Evolutionary conservation across 2,797 vertebrate species (phyloP), one percentile per base, ranked within the genome.

Genomic region (Poecile montanus): DNA sequence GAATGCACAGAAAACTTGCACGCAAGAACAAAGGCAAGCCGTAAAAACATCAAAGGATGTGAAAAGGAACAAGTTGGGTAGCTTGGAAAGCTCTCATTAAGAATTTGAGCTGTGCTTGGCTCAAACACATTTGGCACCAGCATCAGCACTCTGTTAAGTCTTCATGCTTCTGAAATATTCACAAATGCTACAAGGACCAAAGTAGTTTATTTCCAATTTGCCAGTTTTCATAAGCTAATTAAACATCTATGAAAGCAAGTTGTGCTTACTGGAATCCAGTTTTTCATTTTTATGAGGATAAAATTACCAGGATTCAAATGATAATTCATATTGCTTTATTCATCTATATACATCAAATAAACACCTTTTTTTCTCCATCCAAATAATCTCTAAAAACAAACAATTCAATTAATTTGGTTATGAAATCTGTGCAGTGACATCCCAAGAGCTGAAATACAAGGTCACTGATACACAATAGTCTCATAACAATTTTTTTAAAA

Each of bases 71-170:
- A 89, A 9, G 32, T 3, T 77, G 77, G 85, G 68, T 74, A 94
- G 76, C 66, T 67, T 92, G 70, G 82, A 94, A 92, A 96, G 63
- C 67, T 93, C 85, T 93, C 68, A 85, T 93, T 86, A 72, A 38
- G 19, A 71, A 74, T 77, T 38, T 73, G 81, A 91, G 75, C 56
- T 88, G n/a, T 34, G 34, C 53, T 91, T 96, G 80, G 82, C 91
- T 95, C 85, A 61, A 91, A 86, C 38, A 20, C 45, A 62, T 45
- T 77, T 97, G 94, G 78, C 78, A 94, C 34, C 38, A 66, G 32
- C 47, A 82, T 63, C 78, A 89, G 54, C 27, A 56, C 73, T 76
- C 71, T 94, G 61, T 50, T 86, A 42, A 80, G 45, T 86, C 74
- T 95, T 91, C 38, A 58, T 53, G 58, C 20, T 72, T 66, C 57